Evolutionary conservation across 2,888 invertebrate genomes (phyloP).

Genomic region (Phragmatobia fuliginosa): DNA sequence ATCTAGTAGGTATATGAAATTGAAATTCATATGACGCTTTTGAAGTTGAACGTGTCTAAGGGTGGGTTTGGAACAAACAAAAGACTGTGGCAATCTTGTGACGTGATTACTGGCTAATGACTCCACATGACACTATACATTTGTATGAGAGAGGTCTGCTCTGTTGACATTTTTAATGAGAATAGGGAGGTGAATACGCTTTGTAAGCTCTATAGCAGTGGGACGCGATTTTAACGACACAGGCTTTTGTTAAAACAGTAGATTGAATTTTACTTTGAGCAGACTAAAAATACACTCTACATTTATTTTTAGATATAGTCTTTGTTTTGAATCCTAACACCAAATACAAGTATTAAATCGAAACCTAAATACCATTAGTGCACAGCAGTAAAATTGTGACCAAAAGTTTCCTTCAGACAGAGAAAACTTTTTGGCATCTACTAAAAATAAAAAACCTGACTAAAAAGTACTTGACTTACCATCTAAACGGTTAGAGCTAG

Average conservation of each 20-base stretch:
- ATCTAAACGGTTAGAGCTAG: no score
- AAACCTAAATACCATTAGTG: no score
- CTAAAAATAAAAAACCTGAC: no score
- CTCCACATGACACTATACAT: constrained; percentile 56
- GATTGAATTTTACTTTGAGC: constrained; percentile 8
- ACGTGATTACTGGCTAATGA: constrained; percentile 67
- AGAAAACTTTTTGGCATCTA: no score
- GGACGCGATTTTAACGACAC: constrained; percentile 22
- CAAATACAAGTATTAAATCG: no score
- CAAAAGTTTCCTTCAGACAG: no score
- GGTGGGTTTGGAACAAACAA: constrained; percentile 45
- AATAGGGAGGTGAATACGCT: constrained; percentile 49
- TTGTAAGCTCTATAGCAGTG: constrained; percentile 35
- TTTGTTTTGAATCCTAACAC: no score
- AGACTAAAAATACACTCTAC: constrained; percentile 4
- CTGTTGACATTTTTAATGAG: constrained; percentile 67
- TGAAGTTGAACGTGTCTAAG: constrained; percentile 42
- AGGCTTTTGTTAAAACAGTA: constrained; percentile 34
- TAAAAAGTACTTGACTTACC: no score
- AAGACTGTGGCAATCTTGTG: constrained; percentile 50
- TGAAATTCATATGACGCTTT: constrained; percentile 27
- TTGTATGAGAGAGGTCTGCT: constrained; percentile 53
- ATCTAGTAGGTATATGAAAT: constrained; percentile 11
- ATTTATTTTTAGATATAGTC: no score
- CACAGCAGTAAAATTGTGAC: no score